These are phyloP conservation scores for Arctocebus calabarensis DNA, from an alignment of 2,797 vertebrate genomes.

Conservation along the genomic window DNA sequence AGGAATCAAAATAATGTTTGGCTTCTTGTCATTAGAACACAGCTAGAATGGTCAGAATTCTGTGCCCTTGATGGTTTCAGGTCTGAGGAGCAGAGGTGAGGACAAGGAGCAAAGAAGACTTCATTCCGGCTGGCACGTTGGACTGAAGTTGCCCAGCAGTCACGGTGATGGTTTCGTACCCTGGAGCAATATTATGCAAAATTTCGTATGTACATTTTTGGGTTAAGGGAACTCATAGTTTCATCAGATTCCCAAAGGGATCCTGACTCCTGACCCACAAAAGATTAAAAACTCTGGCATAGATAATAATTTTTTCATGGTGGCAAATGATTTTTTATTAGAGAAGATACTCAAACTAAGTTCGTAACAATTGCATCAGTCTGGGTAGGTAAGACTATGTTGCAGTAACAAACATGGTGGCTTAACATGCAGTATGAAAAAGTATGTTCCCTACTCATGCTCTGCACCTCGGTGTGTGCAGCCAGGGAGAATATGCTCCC, in stretches of 20 bases:
- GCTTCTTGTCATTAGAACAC: conserved; percentile 25
- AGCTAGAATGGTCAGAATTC: not conserved
- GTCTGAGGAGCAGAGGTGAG: not conserved
- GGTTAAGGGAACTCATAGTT: not conserved
- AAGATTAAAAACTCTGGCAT: not conserved
- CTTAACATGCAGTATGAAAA: not conserved
- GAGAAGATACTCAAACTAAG: not conserved
- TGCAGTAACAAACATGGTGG: not conserved
- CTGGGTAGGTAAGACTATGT: not conserved
- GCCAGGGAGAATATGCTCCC: not conserved
- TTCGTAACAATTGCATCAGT: not conserved
- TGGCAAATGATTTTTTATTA: conserved; percentile 32
- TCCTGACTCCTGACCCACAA: not conserved
- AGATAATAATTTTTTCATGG: not conserved
- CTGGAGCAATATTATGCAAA: not conserved
- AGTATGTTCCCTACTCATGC: not conserved
- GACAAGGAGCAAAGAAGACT: not conserved
- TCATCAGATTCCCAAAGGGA: conserved; percentile 24
- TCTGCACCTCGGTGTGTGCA: accelerated
- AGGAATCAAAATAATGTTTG: not conserved
- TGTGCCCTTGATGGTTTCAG: not conserved
- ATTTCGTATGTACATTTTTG: not conserved
- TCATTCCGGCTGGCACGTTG: not conserved
- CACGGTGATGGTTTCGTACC: not conserved
- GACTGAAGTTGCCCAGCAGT: not conserved